Evolutionary conservation across 1,140 invertebrate species (phyloP), one percentile per base, ranked within the genome.

Genomic region (Aricia agestis): DNA sequence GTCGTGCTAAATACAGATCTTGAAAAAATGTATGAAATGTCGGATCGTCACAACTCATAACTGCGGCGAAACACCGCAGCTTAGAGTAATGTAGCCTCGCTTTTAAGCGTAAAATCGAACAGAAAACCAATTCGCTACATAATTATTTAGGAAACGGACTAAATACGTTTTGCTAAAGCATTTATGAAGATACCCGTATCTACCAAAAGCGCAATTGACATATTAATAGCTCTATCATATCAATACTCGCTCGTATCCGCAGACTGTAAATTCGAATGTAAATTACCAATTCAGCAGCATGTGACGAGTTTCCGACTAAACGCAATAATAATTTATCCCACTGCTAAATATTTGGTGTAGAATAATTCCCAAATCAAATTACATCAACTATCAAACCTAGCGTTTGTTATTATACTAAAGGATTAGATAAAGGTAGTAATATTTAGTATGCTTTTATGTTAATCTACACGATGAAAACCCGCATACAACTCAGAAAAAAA

Each of bases 211-310:
- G 52, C 68, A 17, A 69, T 61, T 31, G 68, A 61, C 57, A 69
- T 69, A 69, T 61, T 69, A 69, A 69, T 61, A 59, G 61, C 59
- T 32, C 57, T 57, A 13, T 57, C 68, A 59, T 69, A 69, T 69
- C 68, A 61, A 69, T 69, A 59, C 59, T 5, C 58, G 58, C 32
- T 69, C 68, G 31, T 70, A 73, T 74, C 63, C 68, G 65, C 74
- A 77, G 1, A 25, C 25, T 25, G 75, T 84, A 80, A 84, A 84
- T 85, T 78, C 76, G 72, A 82, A 88, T 88, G 84, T 84, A 85
- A 86, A 86, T 86, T 82, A 78, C 58, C 83, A 85, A 85, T 88
- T 84, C 83, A 79, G 76, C 68, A 58, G 72, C 75, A 80, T 79
- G 80, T 76, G 77, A 82, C 80, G 78, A 83, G 83, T 87, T 82